These are phyloP conservation scores for Muscina levida DNA, from an alignment of 2,888 invertebrate genomes.

Conservation along the genomic window DNA sequence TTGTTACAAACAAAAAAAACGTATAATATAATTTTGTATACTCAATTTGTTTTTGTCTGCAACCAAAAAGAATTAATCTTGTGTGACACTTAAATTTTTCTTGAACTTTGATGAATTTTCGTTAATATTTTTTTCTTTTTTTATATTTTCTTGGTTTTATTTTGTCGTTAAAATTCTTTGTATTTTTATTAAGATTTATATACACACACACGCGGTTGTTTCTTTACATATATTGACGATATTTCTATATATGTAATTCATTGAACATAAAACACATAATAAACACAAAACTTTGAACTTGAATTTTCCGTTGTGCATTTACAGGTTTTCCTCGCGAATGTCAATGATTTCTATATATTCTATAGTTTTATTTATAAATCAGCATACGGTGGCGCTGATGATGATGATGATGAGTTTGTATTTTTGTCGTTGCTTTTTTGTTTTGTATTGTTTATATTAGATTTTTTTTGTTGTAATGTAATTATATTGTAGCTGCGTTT, in stretches of 20 bases:
- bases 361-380: conserved; percentile 34
- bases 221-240: conserved; percentile 12
- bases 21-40: too few relatives aligned
- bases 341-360: conserved; percentile 37
- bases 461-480: conserved; percentile 13
- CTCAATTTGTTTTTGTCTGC: too few relatives aligned
- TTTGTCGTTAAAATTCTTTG: background rate
- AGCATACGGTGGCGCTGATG: background rate
- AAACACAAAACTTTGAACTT: conserved; percentile 55
- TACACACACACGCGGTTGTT: background rate
- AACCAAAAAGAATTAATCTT: too few relatives aligned
- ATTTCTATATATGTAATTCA: too few relatives aligned
- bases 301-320: conserved; percentile 36
- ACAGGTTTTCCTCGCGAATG: conserved; percentile 34
- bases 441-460: background rate
- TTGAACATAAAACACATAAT: too few relatives aligned
- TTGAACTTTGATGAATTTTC: too few relatives aligned
- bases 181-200: conserved; percentile 24
- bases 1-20: too few relatives aligned
- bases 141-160: conserved; percentile 12
- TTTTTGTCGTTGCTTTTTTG: background rate
- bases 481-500: conserved; percentile 3
- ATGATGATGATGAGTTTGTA: background rate
- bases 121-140: conserved; percentile 16
- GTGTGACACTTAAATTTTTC: too few relatives aligned